Evolutionary conservation across 1,140 invertebrate species (phyloP).

Genomic region (Neodiprion pinetum): DNA sequence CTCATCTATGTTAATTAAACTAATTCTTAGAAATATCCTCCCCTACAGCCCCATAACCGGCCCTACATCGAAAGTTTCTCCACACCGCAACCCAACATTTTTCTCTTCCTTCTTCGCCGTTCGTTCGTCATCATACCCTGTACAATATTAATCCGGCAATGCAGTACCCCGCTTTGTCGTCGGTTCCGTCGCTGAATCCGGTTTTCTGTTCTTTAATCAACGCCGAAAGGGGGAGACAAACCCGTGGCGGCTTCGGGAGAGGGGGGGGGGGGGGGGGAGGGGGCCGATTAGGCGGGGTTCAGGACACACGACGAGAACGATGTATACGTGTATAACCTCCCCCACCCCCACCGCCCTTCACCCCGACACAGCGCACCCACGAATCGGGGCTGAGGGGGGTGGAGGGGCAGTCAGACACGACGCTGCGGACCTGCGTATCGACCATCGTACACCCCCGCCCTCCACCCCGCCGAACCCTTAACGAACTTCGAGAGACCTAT

Average conservation of each 20-base stretch:
- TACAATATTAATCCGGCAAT: too few species aligned
- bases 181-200: not conserved
- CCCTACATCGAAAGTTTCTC: too few species aligned
- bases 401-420: conserved; percentile 30
- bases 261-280: conserved; percentile 30
- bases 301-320: conserved; percentile 33
- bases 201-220: conserved; percentile 60
- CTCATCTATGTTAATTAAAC: too few species aligned
- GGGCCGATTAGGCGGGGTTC: conserved; percentile 55
- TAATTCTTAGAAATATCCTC: too few species aligned
- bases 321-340: too few species aligned
- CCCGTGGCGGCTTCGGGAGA: too few species aligned
- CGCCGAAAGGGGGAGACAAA: conserved; percentile 8
- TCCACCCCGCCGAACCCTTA: conserved; percentile 31
- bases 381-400: conserved; percentile 30
- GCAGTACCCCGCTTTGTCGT: too few species aligned
- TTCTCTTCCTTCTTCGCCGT: too few species aligned
- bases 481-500: not conserved
- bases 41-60: too few species aligned
- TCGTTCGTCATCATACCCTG: too few species aligned
- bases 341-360: too few species aligned
- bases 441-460: conserved; percentile 46
- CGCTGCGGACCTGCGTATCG: conserved; percentile 59
- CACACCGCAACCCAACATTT: too few species aligned
- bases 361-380: conserved; percentile 27